phyloP scores from a whole-genome alignment of 2,113 vertebrate species.

The Pogonocichla stellata region DNA sequence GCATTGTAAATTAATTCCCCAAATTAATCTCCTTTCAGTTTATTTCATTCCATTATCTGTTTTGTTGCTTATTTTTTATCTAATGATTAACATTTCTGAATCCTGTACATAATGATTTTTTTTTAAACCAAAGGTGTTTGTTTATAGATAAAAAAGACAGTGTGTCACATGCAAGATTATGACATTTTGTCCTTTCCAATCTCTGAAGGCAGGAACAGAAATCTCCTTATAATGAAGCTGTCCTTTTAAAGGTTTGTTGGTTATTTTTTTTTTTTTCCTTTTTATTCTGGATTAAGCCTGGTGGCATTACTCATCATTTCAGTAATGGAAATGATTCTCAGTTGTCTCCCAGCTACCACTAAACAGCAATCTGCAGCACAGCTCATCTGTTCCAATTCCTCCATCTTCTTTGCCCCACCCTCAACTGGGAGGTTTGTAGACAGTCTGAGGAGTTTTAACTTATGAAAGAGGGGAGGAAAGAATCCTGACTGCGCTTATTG shows the following conservation, averaged over 20 bases:
- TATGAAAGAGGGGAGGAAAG: background rate
- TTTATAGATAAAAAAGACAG: conserved; percentile 39
- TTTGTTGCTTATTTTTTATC: conserved; percentile 52
- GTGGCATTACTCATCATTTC: background rate
- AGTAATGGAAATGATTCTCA: background rate
- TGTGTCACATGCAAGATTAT: background rate
- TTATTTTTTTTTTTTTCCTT: background rate
- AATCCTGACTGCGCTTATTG: background rate
- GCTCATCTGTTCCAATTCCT: background rate
- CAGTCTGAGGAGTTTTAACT: background rate
- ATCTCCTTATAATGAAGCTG: background rate
- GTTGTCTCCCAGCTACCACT: background rate
- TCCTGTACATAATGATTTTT: conserved; percentile 9
- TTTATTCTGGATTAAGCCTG: background rate
- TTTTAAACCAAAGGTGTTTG: background rate
- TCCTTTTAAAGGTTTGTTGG: background rate
- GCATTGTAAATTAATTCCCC: conserved; percentile 72
- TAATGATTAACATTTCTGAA: conserved; percentile 45
- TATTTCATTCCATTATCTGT: conserved; percentile 49
- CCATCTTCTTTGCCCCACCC: background rate
- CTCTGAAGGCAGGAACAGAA: background rate
- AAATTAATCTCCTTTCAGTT: conserved; percentile 57
- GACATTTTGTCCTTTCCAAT: background rate
- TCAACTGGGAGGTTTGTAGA: background rate
- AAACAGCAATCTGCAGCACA: background rate